These are phyloP conservation scores for Chiloscyllium plagiosum DNA, from an alignment of 2,113 vertebrate genomes.

Conservation along the genomic window DNA sequence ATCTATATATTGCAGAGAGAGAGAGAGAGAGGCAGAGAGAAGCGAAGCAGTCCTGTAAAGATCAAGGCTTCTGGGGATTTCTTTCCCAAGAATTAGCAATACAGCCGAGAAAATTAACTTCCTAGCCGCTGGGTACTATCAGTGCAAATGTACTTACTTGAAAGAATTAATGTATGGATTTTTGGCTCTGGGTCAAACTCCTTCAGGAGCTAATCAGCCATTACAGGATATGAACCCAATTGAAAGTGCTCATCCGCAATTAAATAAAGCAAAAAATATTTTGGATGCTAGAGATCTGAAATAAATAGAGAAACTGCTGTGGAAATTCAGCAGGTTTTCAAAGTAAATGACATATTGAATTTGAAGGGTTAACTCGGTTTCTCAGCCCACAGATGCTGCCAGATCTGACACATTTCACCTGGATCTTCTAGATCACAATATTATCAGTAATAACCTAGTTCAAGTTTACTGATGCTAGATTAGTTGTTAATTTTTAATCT, in stretches of 20 bases:
- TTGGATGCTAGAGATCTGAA: no score
- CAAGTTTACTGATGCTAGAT: no score
- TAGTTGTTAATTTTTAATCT: no score
- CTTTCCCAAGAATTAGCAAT: not conserved
- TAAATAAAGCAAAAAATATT: no score
- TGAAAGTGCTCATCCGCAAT: not conserved
- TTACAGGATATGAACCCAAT: not conserved
- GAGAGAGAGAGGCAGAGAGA: not conserved
- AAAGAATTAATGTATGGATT: not conserved
- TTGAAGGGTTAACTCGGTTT: no score
- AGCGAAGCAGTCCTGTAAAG: not conserved
- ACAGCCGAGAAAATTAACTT: not conserved
- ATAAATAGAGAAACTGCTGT: no score
- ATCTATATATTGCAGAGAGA: not conserved
- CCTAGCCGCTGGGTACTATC: not conserved
- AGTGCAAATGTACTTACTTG: not conserved
- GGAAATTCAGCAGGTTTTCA: no score
- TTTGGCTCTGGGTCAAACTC: not conserved
- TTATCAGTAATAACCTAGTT: no score
- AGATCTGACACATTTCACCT: no score
- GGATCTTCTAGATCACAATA: no score
- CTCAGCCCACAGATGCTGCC: no score
- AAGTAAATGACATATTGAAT: no score
- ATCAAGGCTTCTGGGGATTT: not conserved
- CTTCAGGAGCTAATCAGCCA: not conserved